Base-by-base conservation (phyloP, 2,113 vertebrate genomes). In the Ceratotherium simum region DNA sequence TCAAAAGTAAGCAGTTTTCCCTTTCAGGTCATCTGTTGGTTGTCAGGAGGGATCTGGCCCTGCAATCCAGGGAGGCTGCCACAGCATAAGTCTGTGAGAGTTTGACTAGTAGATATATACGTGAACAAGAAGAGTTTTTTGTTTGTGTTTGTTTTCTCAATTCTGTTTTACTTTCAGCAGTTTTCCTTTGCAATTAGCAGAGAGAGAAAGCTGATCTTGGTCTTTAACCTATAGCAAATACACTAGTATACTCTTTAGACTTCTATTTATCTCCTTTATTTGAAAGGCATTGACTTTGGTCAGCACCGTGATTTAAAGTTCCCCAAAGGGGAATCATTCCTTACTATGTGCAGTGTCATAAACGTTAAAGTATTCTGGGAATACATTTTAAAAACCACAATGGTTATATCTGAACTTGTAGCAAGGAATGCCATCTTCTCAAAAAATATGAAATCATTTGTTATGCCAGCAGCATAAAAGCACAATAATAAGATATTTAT, bases 1-100 rank as follows among this genome's bases (percentile, higher is more conserved):
- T 51, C 96, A 96, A 93, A 90, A 98, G 80, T 33, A 90, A 96
- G 96, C 95, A 96, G 73, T 64, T 78, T 93, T 91, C 64, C 42
- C 96, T 80, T 48, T 58, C 93, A 98, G 86, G 97, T 96, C 81
- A 79, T 89, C 73, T 97, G 91, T 25, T 60, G 93, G 82, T 42
- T 90, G 65, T 95, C 86, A 96, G 64, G 62, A 90, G 62, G 89
- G 92, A 42, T 21, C 85, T 14, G 21, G 56, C 82, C 81, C 16
- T 73, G 51, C 20, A 14, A 12, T 31, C 97, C 60, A 48, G 90
- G n/a, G 75, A 85, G 75, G 70, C 6, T 85, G 46, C 39, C 56
- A 12, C 8, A 16, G 88, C 48, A 6, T 13, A 86, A 96, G 67
- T 54, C 54, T 36, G 70, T 23, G 64, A 58, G 0, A 96, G 56